These are phyloP conservation scores for Chaetops frenatus DNA, from an alignment of 2,113 vertebrate genomes.

Conservation along the genomic window DNA sequence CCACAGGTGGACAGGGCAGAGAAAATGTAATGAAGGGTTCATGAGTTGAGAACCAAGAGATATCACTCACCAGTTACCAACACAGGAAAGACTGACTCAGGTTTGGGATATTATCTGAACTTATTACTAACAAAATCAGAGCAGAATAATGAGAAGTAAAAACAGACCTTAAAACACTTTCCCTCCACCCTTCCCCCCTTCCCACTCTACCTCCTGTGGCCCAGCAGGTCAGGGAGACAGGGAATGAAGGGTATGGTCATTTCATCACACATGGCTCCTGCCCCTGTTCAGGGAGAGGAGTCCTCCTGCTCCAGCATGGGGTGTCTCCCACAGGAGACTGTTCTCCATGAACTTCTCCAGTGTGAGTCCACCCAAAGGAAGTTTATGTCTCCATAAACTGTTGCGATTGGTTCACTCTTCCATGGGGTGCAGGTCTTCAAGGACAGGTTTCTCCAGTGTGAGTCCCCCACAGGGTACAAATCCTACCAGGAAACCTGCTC, in stretches of 20 bases:
- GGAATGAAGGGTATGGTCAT: not conserved
- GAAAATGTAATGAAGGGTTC: not conserved
- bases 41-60: not conserved
- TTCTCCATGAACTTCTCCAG: not conserved
- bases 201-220: not conserved
- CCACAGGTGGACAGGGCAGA: not conserved
- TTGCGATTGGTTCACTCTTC: not conserved
- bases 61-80: not conserved
- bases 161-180: not conserved
- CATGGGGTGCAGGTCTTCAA: not conserved
- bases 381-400: not conserved
- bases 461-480: too few species aligned
- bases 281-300: not conserved
- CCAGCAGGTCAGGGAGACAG: not conserved
- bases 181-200: not conserved
- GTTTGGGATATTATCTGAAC: not conserved
- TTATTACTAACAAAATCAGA: not conserved
- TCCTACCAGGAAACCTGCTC: not conserved
- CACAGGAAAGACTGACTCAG: not conserved
- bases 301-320: not conserved
- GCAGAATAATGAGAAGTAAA: not conserved
- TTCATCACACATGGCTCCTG: not conserved
- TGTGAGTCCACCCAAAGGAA: not conserved
- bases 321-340: not conserved
- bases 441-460: not conserved